Evolutionary conservation across 2,113 vertebrate species (phyloP).

Genomic region (Tragelaphus buxtoni): DNA sequence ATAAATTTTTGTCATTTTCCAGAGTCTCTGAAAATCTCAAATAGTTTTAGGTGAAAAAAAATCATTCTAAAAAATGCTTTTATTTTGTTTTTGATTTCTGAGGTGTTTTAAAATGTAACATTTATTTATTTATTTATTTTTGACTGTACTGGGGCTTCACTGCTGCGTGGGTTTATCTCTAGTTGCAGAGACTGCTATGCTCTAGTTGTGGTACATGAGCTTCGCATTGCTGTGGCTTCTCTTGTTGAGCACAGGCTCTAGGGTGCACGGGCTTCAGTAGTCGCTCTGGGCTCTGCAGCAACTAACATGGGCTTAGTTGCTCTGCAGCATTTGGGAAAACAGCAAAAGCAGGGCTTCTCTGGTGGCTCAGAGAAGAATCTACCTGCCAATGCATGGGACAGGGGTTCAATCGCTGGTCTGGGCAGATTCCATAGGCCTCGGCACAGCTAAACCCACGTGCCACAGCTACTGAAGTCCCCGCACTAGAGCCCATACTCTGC

Average conservation of each 20-base stretch:
- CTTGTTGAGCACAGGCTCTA: background rate
- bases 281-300: no score
- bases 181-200: background rate
- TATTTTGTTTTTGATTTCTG: background rate
- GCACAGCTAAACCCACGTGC: background rate
- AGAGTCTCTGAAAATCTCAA: background rate
- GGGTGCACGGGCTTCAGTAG: background rate
- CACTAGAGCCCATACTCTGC: background rate
- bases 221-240: background rate
- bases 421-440: background rate
- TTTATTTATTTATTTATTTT: background rate
- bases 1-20: background rate
- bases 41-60: background rate
- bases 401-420: background rate
- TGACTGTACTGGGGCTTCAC: background rate
- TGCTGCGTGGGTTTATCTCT: fast-evolving
- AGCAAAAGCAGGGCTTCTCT: background rate
- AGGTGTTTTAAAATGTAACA: background rate
- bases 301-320: fast-evolving
- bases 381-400: background rate
- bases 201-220: fast-evolving
- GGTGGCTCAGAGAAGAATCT: background rate
- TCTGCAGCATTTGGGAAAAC: background rate
- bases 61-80: background rate
- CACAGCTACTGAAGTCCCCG: background rate